Base-by-base conservation (phyloP, 2,113 vertebrate species). In the Erinaceus europaeus region DNA sequence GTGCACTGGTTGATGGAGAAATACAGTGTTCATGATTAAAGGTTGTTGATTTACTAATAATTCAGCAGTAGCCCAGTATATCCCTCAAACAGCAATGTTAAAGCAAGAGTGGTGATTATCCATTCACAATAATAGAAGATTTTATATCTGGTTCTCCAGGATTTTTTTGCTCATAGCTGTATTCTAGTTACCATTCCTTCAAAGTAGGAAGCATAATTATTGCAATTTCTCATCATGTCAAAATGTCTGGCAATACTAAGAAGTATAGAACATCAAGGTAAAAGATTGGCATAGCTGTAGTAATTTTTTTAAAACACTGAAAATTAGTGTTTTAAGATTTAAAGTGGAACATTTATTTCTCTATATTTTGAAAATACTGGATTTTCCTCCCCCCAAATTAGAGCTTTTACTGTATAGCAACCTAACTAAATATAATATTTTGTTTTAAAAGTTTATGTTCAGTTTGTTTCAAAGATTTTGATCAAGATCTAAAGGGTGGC, bases 1-100 rank as follows among this genome's bases (percentile, higher is more conserved):
- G 85, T 64, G 79, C 84, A 75, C 27, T 93, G 90, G 95, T 94
- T 94, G 92, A 89, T 92, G 53, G 72, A 89, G 76, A 65, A 48
- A 90, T n/a, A 88, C 55, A 36, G 72, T 94, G 71, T 90, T 42
- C 90, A 17, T 68, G 61, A 67, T 90, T 42, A 78, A 81, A 80
- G 64, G n/a, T 74, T 65, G 64, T 55, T 42, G 18, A 52, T n/a
- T 86, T 72, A 34, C 73, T 90, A 74, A 82, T 73, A 75, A 89
- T 40, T 10, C 8, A 0, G 1, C 53, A 15, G 67, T 67, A 64
- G 90, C 83, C 29, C 87, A 36, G 46, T 72, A 9, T 59, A 29
- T 25, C 78, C 75, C 57, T 27, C 46, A 80, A 38, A 72, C 69
- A 46, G 53, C 2, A 6, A 62, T 38, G 36, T 20, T 68, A 62